These are phyloP conservation scores for Macaria liturata DNA, from an alignment of 2,888 invertebrate genomes.

Conservation along the genomic window DNA sequence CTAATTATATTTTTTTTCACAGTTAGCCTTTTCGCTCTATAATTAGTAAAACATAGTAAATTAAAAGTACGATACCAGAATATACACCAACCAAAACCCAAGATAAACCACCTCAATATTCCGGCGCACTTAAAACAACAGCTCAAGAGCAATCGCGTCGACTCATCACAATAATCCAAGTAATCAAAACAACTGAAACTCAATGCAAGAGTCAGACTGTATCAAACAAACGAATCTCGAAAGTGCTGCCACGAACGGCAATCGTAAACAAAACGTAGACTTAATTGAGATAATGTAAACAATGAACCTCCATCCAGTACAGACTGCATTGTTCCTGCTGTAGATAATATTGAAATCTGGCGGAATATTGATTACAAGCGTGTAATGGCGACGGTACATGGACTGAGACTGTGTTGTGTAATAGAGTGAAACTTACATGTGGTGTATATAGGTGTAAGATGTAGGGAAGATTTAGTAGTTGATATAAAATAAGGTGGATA, in stretches of 20 bases:
- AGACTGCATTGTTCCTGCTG: conserved; percentile 47
- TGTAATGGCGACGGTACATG: conserved; percentile 8
- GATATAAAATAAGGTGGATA: too few relatives aligned
- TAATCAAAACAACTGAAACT: conserved; percentile 22
- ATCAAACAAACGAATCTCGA: conserved; percentile 62
- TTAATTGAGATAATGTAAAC: conserved; percentile 80
- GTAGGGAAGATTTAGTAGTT: too few relatives aligned
- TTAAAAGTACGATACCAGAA: too few relatives aligned
- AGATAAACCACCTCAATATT: background rate
- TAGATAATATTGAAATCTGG: conserved; percentile 21
- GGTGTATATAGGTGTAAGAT: too few relatives aligned
- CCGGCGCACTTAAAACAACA: background rate
- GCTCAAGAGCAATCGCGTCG: conserved; percentile 4
- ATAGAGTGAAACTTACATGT: too few relatives aligned
- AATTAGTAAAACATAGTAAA: background rate
- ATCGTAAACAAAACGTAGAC: conserved; percentile 73
- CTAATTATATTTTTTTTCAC: too few relatives aligned
- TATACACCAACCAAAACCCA: background rate
- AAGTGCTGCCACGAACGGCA: conserved; percentile 62
- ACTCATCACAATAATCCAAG: conserved; percentile 16
- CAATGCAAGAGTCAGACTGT: conserved; percentile 37
- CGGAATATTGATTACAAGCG: conserved; percentile 19
- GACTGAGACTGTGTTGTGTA: background rate
- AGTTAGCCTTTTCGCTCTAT: background rate
- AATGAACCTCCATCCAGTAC: conserved; percentile 64